Evolutionary conservation across 2,888 invertebrate genomes (phyloP), one percentile per base, ranked within the genome.

Genomic region (Drosophila dives): DNA sequence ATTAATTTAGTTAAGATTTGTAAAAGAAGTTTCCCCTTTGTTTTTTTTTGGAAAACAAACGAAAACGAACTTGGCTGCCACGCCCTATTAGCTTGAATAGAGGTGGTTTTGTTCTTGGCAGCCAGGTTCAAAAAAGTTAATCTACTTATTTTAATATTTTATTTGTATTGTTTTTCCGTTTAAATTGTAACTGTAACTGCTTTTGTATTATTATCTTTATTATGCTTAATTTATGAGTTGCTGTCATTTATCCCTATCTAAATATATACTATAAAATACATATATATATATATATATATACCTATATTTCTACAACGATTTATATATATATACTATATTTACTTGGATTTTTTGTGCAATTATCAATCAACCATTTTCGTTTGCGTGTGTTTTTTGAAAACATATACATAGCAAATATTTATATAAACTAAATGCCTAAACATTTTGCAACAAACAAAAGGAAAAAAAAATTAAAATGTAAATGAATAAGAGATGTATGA

Each of bases 151-250:
- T 83, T 77, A 72, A 75, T 81, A 74, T 76, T 74, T 79, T 68
- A 53, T 75, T 80, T 72, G 65, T 76, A 72, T 77, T 90, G 76
- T 80, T 83, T 79, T 78, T 63, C 72, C 80, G 40, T 42, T 83
- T 81, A 55, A 53, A 36, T 12, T 55, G 54, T 54, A 76, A 83
- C 77, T 90, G 83, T 86, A 85, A 89, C 40, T 77, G 89, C 82
- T 89, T 83, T 86, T 85, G 90, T 89, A 86, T 87, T 86, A 89
- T 86, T 85, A 85, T 89, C 68, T 78, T 75, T 89, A 86, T 88
- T 83, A 88, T 69, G 77, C 75, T 81, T 89, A 86, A 87, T 83
- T 89, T 86, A 87, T 89, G 81, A 84, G 84, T 85, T 77, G 50
- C 58, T 59, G 45, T 62, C 68, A 61, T 50, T 55, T 71, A 59